Conservation (phyloP, 2,797 vertebrate species). For the Otus scops region DNA sequence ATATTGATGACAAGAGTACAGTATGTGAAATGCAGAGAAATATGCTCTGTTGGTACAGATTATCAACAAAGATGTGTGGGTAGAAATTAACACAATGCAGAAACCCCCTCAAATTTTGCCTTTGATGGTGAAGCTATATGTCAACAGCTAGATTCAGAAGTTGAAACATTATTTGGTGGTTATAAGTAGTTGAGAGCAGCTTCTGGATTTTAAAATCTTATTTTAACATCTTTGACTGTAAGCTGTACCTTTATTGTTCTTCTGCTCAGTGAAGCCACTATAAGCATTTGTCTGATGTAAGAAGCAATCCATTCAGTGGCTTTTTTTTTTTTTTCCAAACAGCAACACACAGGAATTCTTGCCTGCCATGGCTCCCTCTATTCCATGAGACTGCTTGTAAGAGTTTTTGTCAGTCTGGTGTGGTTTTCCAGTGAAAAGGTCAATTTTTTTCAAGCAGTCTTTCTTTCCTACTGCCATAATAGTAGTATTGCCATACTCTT, state of each 20-base stretch:
- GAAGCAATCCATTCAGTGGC: background rate
- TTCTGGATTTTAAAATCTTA: background rate
- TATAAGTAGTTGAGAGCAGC: background rate
- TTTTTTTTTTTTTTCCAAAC: background rate
- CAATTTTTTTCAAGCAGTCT: background rate
- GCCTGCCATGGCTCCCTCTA: background rate
- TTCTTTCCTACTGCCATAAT: background rate
- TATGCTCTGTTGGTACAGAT: background rate
- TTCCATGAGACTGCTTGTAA: background rate
- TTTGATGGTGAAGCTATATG: background rate
- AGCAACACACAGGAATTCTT: background rate
- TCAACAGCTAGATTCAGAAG: background rate
- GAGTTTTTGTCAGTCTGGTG: background rate
- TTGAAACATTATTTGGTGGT: background rate
- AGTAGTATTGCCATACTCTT: background rate
- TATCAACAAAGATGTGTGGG: rapidly evolving
- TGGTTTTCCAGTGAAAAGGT: background rate
- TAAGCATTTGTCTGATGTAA: background rate
- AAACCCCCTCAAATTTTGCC: background rate
- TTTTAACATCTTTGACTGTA: background rate
- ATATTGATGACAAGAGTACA: background rate
- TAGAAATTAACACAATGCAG: background rate
- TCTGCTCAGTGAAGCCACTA: background rate
- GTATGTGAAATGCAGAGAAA: background rate
- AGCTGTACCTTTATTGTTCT: background rate